Percentiles rank a stretch among this genome's conserved stretches.
These are phyloP conservation scores for Buphagus erythrorhynchus DNA, from an alignment of 2,797 vertebrate species.

Conservation along the genomic window DNA sequence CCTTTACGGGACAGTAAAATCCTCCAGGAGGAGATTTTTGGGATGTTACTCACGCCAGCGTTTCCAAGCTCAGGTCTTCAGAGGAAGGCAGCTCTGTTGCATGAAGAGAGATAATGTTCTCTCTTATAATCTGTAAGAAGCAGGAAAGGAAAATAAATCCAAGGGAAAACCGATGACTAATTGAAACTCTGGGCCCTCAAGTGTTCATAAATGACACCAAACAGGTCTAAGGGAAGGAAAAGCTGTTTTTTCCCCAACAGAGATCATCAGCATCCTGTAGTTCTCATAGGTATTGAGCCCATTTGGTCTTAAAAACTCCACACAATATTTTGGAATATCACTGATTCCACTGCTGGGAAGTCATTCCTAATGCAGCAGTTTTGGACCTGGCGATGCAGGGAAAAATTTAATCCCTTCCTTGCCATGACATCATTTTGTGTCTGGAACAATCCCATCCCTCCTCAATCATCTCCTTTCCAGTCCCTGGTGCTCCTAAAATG, in stretches of 20 bases:
- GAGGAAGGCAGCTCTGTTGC: conserved; percentile 83
- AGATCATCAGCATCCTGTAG: not conserved
- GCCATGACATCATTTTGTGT: not conserved
- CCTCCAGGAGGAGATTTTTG: not conserved
- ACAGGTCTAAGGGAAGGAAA: not conserved
- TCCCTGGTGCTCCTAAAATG: not conserved
- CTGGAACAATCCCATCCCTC: not conserved
- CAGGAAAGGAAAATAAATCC: not conserved
- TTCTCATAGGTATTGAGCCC: not conserved
- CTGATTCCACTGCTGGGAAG: not conserved
- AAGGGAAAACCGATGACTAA: not conserved
- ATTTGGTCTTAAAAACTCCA: not conserved
- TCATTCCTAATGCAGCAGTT: not conserved
- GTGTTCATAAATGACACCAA: not conserved
- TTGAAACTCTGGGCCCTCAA: not conserved
- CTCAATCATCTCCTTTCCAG: not conserved
- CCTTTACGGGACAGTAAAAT: not conserved
- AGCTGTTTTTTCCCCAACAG: not conserved
- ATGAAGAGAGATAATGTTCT: conserved; percentile 86
- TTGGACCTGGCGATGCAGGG: not conserved
- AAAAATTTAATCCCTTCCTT: not conserved
- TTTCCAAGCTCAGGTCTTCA: conserved; percentile 95
- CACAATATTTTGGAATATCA: not conserved
- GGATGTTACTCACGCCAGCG: conserved; percentile 87
- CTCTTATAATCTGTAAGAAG: conserved; percentile 88